Base-by-base conservation (phyloP, 2,113 vertebrate genomes). In the Zosterops pallidus region DNA sequence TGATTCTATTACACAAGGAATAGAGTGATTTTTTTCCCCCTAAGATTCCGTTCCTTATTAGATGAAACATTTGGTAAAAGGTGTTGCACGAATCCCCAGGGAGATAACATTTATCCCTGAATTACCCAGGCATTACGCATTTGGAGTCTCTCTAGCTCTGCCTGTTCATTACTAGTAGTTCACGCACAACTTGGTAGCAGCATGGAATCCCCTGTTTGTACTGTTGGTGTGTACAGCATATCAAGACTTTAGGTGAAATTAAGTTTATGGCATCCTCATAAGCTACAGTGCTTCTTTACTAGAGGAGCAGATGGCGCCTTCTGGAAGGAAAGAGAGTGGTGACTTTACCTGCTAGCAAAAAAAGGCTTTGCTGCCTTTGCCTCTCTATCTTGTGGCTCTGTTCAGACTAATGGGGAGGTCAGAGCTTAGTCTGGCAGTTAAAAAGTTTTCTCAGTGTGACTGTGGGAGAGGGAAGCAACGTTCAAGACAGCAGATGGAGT, bases 251-350 rank as follows among this genome's bases (percentile, higher is more conserved):
- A 46, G 63, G 16, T 65, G 64, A 77, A 95, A 88, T 67, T 25
- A 63, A 50, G 35, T 90, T 92, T 72, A 39, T 77, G 75, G 62
- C 79, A 83, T 42, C 71, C 13, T 28, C 57, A 88, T 37, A 90
- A 86, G 12, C 14, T 28, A 21, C 28, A 35, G 41, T 9, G 12
- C 55, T 80, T 76, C 57, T 87, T 72, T 57, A 63, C 42, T 80
- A 20, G 17, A 86, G 25, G 68, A 93, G 50, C 82, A 90, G 90
- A 86, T 93, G 75, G 68, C 67, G 55, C 55, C 41, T 90, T 76
- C 35, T 88, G 41, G 50, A 53, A 69, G 67, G 85, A 72, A 85
- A 26, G 35, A 18, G 71, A 86, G 67, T 64, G 39, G 29, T 65
- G 75, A 37, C 53, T 94, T 91, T 41, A 35, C 14, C 31, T 2